These are phyloP conservation scores for Shargacucullia verbasci DNA, from an alignment of 2,888 invertebrate genomes.

Conservation along the genomic window DNA sequence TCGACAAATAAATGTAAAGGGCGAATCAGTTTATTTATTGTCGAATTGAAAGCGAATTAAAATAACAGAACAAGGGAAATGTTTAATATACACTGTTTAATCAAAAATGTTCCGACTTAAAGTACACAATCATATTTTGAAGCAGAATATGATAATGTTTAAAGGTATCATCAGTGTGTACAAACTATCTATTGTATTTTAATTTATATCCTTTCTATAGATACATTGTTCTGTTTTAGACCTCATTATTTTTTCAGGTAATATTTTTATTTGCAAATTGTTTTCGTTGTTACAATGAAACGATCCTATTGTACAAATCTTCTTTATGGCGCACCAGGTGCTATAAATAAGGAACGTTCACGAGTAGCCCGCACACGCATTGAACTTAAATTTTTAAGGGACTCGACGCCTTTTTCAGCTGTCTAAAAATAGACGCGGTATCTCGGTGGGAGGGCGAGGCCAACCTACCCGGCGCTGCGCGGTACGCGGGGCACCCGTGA, in stretches of 20 bases:
- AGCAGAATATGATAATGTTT: too few species aligned
- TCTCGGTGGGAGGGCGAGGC: slow-evolving; percentile 52
- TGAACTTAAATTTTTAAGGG: slow-evolving; percentile 55
- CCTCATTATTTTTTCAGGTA: neutral
- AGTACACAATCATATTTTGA: too few species aligned
- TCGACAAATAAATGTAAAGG: slow-evolving; percentile 2
- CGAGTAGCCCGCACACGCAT: slow-evolving; percentile 19
- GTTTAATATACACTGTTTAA: neutral
- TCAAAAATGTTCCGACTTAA: neutral
- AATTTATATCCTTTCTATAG: too few species aligned
- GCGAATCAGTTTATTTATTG: slow-evolving; percentile 4
- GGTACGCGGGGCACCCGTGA: slow-evolving; percentile 23
- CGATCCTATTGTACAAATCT: slow-evolving; percentile 8
- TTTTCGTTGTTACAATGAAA: slow-evolving; percentile 2
- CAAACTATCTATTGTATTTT: too few species aligned
- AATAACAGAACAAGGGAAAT: slow-evolving; percentile 5
- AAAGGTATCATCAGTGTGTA: too few species aligned
- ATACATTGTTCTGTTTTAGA: neutral
- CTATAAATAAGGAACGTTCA: slow-evolving; percentile 29
- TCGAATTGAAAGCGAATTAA: neutral
- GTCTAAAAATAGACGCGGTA: slow-evolving; percentile 68
- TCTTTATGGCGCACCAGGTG: slow-evolving; percentile 9
- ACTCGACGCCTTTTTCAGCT: slow-evolving; percentile 65
- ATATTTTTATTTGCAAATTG: neutral
- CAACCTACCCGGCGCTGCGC: slow-evolving; percentile 53